Base-by-base conservation (phyloP, 2,797 vertebrate genomes). In the Sebastes ruberrimus region DNA sequence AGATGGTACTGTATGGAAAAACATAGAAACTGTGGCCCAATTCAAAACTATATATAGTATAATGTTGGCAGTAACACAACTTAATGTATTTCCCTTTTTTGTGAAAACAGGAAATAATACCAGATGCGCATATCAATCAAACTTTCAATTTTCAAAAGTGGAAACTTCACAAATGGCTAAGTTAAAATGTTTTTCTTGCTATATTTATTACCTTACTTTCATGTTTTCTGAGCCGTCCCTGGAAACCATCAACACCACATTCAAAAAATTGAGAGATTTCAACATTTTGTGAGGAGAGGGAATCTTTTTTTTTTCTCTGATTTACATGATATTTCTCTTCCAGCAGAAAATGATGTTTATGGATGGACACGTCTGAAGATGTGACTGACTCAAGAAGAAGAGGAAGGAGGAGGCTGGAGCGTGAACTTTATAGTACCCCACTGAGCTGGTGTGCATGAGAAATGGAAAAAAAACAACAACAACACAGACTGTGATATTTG, bases 321-420 rank as follows among this genome's bases (percentile, higher is more conserved):
- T 23, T 25, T 68, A 4, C 25, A 11, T 30, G 13, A 62, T 42
- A 53, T 55, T 59, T 82, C 14, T 67, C 28, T 57, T 32, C 33
- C 25, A 28, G 65, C 25, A 38, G 33, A 46, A 71, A 46, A 62
- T 38, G 3, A 22, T 27, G 27, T 77, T 65, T 60, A 66, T 74
- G 42, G 70, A 56, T 68, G 72, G 62, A 64, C 49, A 64, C 22
- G n/a, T 76, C 72, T 25, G 42, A 61, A 63, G 66, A 68, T 49
- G 14, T 46, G 18, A 49, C 53, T 38, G 69, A 83, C n/a, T 65
- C 20, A 71, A 71, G 35, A 35, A 27, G 22, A 66, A 11, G 53
- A 59, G 71, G 42, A 56, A 59, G 71, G 13, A 56, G 42, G 46
- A 46, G 42, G 16, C 0, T 33, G 27, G 14, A 74, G 35, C 22